phyloP scores from a whole-genome alignment of 64 coral and sea anemone genomes.

The Anthopleura sola region DNA sequence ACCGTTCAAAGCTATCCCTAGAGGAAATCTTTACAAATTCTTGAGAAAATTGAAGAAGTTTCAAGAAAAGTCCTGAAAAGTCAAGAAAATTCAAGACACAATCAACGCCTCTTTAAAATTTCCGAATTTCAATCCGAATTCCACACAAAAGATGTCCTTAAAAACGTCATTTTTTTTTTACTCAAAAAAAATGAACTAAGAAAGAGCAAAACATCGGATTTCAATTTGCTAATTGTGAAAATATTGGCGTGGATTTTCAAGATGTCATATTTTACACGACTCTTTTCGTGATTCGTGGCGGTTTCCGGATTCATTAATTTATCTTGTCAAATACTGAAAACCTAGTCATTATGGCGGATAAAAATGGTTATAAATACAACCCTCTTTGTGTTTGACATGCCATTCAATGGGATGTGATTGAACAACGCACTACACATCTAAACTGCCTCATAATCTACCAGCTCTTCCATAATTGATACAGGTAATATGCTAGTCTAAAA shows the following conservation, averaged over 20 bases:
- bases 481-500: no score
- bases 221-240: background rate
- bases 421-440: background rate
- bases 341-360: background rate
- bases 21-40: background rate
- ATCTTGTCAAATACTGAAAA: background rate
- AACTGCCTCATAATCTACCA: background rate
- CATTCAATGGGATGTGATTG: background rate
- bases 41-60: no score
- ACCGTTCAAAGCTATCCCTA: background rate
- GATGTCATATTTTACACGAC: background rate
- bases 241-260: background rate
- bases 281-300: background rate
- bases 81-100: no score
- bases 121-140: no score
- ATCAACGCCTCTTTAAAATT: no score
- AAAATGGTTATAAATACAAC: background rate
- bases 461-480: background rate
- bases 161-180: background rate
- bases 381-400: background rate
- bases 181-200: background rate
- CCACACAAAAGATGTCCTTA: no score
- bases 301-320: conserved; percentile 8
- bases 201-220: background rate
- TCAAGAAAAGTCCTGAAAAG: no score